Evolutionary conservation across 2,113 vertebrate species (phyloP), one percentile per base, ranked within the genome.

Genomic region (Alethe diademata): DNA sequence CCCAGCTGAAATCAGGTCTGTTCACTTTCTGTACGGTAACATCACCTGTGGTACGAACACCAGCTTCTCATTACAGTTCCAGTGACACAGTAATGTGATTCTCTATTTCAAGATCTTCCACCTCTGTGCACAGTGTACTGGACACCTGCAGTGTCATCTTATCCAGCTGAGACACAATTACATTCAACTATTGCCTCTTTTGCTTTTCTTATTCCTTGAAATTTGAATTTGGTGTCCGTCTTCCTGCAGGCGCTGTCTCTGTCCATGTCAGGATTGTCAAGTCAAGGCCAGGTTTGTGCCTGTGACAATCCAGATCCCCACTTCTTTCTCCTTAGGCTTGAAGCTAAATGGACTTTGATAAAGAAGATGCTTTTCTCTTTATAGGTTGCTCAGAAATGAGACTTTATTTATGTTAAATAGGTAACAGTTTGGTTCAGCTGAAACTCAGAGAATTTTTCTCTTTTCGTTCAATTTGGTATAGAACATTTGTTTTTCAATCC

Each of bases 181-280:
- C 17, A 29, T 38, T 71, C 23, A 64, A 22, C n/a, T 91, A 20
- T 47, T 72, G 15, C 29, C 15, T 75, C 25, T 28, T 8, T 71
- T 50, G 9, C n/a, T 90, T 83, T 80, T 38, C 16, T 53, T 80
- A 11, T 24, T 79, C n/a, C 33, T 36, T 60, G 60, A 74, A 86
- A 73, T 78, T 31, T 71, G 35, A 31, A 28, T 62, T 78, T 76
- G 33, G 4, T 40, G 23, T 73, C 50, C 2, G 0, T 81, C 33
- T 23, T 57, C 9, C 58, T 51, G 26, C 6, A 33, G 25, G 4
- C 61, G 12, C 12, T 57, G 8, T 60, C 33, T 62, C 19, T 74
- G 36, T 6, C 6, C 2, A 0, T 12, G 3, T 3, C 8, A 69
- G n/a, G 26, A 11, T 2, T 69, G 15, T 24, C 1, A 2, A 38